phyloP scores from a whole-genome alignment of 2,113 vertebrate genomes.

The Tragulus kanchil region DNA sequence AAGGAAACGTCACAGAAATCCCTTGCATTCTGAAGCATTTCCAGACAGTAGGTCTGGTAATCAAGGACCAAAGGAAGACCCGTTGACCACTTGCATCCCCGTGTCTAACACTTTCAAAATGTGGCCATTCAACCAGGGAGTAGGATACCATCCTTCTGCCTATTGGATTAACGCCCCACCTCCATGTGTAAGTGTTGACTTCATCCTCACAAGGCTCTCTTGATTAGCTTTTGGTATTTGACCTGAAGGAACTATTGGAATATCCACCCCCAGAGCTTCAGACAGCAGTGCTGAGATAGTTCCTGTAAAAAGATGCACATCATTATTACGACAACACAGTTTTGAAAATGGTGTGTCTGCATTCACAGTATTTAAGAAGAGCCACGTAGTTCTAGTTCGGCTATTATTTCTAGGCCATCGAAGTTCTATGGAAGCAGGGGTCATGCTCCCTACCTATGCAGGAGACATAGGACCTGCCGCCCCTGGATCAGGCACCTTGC shows the following conservation, averaged over 20 bases:
- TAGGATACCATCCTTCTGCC: not conserved
- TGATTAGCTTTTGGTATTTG: not conserved
- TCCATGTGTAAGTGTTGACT: not conserved
- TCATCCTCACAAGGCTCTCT: too few relatives aligned
- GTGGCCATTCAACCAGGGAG: too few relatives aligned
- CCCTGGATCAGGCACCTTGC: not conserved
- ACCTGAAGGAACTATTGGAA: too few relatives aligned
- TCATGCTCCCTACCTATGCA: not conserved
- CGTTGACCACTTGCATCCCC: not conserved
- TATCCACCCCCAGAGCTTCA: not conserved
- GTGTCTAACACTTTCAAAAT: not conserved
- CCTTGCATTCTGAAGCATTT: not conserved
- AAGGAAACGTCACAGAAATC: not conserved
- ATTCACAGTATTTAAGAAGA: not conserved
- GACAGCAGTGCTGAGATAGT: not conserved
- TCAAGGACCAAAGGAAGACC: not conserved
- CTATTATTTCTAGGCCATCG: not conserved
- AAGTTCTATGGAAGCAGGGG: not conserved
- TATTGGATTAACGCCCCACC: rapidly evolving
- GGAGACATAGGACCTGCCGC: rapidly evolving
- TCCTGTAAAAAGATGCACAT: not conserved
- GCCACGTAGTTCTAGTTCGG: rapidly evolving
- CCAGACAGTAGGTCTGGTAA: not conserved
- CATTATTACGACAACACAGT: too few relatives aligned
- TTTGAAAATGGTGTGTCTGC: not conserved